Conservation (phyloP, 2,113 vertebrate species). For the Odobenus rosmarus region DNA sequence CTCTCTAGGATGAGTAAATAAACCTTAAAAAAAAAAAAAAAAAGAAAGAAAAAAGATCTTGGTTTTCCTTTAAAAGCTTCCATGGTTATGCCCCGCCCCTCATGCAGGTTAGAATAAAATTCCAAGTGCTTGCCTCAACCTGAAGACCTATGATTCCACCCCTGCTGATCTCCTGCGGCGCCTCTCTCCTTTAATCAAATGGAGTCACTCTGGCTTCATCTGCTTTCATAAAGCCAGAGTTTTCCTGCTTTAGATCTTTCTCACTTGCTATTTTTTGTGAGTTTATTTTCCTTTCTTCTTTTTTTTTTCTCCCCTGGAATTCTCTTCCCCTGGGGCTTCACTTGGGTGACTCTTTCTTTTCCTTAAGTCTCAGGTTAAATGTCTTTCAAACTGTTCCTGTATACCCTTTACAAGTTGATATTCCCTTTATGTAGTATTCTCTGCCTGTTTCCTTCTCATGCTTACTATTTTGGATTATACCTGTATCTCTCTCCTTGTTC, state of each 20-base stretch:
- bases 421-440: not conserved
- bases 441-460: not conserved
- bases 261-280: not conserved
- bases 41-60: not conserved
- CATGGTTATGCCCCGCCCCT: not conserved
- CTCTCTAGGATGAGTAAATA: not conserved
- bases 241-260: not conserved
- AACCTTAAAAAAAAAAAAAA: too few species aligned
- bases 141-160: accelerated
- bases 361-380: not conserved
- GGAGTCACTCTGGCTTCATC: not conserved
- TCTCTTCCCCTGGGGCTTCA: not conserved
- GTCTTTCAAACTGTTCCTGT: not conserved
- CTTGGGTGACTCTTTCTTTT: not conserved
- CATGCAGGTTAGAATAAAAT: not conserved
- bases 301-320: not conserved
- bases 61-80: not conserved
- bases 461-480: not conserved
- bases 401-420: not conserved
- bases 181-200: accelerated
- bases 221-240: not conserved
- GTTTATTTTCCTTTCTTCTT: not conserved
- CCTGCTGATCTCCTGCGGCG: accelerated
- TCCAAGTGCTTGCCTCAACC: accelerated
- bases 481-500: not conserved